phyloP scores from a whole-genome alignment of 2,797 vertebrate genomes.

The Selene dorsalis region DNA sequence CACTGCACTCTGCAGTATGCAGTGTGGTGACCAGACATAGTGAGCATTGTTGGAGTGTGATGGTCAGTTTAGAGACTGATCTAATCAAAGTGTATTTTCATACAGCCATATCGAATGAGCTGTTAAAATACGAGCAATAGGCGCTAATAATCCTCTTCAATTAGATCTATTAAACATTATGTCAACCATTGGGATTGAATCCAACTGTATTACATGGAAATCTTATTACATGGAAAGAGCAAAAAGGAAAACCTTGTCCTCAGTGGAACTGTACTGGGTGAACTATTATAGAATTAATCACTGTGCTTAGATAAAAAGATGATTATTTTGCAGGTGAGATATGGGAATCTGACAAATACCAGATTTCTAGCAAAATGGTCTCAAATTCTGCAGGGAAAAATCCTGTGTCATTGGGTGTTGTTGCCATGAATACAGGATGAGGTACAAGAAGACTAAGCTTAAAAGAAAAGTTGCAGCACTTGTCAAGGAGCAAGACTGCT shows the following conservation, averaged over 20 bases:
- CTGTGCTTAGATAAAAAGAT: not conserved
- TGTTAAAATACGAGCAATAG: conserved; percentile 13
- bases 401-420: no score
- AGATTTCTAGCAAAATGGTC: not conserved
- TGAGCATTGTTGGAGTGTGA: conserved; percentile 28
- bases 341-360: not conserved
- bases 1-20: not conserved
- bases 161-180: conserved; percentile 20
- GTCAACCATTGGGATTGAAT: not conserved
- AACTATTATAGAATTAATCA: not conserved
- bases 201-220: not conserved
- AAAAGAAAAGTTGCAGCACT: no score
- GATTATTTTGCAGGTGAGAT: no score
- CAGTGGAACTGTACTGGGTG: not conserved
- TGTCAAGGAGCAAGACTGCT: no score
- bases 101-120: conserved; percentile 21
- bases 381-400: no score
- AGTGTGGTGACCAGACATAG: not conserved
- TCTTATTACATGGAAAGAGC: not conserved
- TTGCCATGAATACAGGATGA: no score
- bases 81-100: conserved; percentile 33
- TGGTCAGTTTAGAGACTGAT: conserved; percentile 31
- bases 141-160: conserved; percentile 27
- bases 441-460: not conserved
- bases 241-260: not conserved